Conservation (phyloP, 2,797 vertebrate species). For the Malurus leucopterus region DNA sequence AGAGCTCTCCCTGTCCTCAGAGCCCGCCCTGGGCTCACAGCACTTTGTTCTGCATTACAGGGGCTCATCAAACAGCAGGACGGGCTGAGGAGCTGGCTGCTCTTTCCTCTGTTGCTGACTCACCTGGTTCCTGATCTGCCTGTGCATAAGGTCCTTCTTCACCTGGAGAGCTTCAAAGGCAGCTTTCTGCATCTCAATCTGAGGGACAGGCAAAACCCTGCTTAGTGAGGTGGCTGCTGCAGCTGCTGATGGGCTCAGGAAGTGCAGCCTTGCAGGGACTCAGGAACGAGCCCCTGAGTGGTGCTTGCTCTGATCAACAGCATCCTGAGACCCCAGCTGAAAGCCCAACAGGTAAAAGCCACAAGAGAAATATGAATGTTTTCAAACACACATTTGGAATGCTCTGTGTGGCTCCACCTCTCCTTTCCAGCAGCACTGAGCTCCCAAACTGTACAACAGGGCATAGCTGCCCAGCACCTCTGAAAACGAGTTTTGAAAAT, state of each 20-base stretch:
- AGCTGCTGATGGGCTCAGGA: background rate
- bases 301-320: background rate
- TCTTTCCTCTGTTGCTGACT: constrained; percentile 1
- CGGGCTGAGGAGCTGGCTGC: background rate
- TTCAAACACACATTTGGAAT: background rate
- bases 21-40: background rate
- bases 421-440: background rate
- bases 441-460: background rate
- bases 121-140: constrained; percentile 91
- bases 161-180: constrained; percentile 93
- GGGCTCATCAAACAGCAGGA: rapidly evolving
- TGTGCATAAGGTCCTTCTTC: constrained; percentile 88
- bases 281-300: background rate
- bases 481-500: background rate
- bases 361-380: background rate
- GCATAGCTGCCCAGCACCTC: background rate
- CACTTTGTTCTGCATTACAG: background rate
- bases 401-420: background rate
- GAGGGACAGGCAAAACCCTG: background rate
- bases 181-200: constrained; percentile 93
- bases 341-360: background rate
- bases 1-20: background rate
- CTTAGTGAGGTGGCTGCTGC: background rate
- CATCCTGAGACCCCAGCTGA: background rate
- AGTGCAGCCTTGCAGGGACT: background rate